Percentiles rank a stretch among this genome's conserved stretches.
These are phyloP conservation scores for Synergus laeviventris DNA, from an alignment of 2,888 invertebrate genomes.

Conservation along the genomic window DNA sequence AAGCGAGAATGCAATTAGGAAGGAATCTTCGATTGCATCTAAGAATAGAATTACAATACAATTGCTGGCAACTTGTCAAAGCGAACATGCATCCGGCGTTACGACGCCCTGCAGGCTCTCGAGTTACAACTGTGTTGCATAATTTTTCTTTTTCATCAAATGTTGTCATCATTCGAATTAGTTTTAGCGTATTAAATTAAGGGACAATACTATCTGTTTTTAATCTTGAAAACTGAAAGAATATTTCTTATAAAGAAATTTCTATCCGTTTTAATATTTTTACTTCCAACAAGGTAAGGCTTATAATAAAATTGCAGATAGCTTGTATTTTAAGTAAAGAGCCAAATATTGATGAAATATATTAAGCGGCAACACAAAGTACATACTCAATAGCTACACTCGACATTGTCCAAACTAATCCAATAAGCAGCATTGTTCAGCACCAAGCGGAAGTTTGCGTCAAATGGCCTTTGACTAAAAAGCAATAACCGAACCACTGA, in stretches of 20 bases:
- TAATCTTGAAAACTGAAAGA: too few relatives aligned
- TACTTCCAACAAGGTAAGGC: too few relatives aligned
- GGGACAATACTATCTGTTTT: too few relatives aligned
- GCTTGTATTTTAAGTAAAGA: background rate
- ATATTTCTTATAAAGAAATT: too few relatives aligned
- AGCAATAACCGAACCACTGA: constrained; percentile 34
- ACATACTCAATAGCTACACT: background rate
- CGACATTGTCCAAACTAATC: constrained; percentile 8
- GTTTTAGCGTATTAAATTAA: too few relatives aligned
- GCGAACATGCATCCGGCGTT: constrained; percentile 64
- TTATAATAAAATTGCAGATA: too few relatives aligned
- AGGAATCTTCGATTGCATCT: constrained; percentile 63
- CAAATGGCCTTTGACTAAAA: constrained; percentile 19
- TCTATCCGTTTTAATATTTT: too few relatives aligned
- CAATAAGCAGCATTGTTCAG: constrained; percentile 6
- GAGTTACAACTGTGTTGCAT: constrained; percentile 66
- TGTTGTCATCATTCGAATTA: background rate
- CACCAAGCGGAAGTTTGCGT: background rate
- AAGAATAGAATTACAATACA: constrained; percentile 64
- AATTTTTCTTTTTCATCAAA: constrained; percentile 48
- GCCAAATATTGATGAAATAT: background rate
- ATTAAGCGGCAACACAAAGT: background rate
- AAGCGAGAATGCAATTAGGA: constrained; percentile 62
- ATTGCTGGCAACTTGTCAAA: constrained; percentile 59
- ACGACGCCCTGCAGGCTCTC: constrained; percentile 62